Base-by-base conservation (phyloP, 2,113 vertebrate species). In the Tyrannus savana region DNA sequence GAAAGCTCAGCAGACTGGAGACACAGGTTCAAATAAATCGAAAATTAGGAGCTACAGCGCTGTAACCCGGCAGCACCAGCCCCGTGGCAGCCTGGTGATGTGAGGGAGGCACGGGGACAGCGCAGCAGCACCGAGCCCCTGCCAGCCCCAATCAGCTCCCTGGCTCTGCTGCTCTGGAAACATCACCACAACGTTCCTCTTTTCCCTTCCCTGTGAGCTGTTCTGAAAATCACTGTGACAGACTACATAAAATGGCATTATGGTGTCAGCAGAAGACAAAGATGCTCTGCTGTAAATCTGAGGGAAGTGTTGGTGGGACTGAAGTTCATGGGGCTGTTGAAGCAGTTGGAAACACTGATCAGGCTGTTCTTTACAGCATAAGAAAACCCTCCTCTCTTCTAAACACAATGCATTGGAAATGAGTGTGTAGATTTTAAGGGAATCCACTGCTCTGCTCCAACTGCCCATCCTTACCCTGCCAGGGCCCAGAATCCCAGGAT, bases 1-100 rank as follows among this genome's bases (percentile, higher is more conserved):
- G 95, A 96, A 97, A 97, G 98, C 98, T 98, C 98, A 96, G 97
- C 84, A 95, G 97, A 97, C 93, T 96, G 88, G 85, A 97, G 95
- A 97, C 97, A 91, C 72, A 87, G 93, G 88, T 95, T 98, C 98
- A 98, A 98, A 99, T 98, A 99, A 99, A 99, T 99, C 95, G 96
- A 98, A 99, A 98, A 98, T 96, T 97, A 99, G 97, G 97, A 97
- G 98, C 98, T 98, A 98, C 98, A 97, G 98, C 93, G 97, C 97
- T 98, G 98, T 98, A 97, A 98, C 98, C 98, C 98, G 98, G 98
- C 98, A 98, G 98, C 91, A 90, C 91, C 82, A 80, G 98, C 98
- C 97, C 98, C 97, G 98, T 92, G 98, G 98, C 98, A 98, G 98
- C 97, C 97, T 79, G 96, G 97, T 97, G 91, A 97, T 60, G 97